Evolutionary conservation across 2,888 invertebrate species (phyloP).

Genomic region (Dynastes tityus): DNA sequence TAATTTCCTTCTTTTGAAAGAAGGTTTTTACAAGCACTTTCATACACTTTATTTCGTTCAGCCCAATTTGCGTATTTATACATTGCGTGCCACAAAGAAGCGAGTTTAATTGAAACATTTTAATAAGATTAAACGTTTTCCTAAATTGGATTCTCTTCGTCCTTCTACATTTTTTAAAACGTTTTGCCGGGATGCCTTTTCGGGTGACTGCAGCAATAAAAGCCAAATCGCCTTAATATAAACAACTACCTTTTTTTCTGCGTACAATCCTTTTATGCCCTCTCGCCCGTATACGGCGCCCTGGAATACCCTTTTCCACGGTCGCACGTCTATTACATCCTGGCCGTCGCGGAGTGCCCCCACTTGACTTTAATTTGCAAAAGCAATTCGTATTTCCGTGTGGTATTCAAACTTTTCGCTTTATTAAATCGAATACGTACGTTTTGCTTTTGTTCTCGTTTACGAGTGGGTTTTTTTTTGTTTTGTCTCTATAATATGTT

Average conservation of each 20-base stretch:
- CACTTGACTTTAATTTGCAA: conserved; percentile 41
- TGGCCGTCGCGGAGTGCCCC: not conserved
- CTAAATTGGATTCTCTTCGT: conserved; percentile 22
- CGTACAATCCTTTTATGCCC: conserved; percentile 15
- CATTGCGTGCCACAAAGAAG: not conserved
- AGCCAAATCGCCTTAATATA: conserved; percentile 45
- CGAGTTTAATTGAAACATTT: conserved; percentile 34
- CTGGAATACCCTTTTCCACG: conserved; percentile 3
- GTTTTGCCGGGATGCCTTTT: conserved; percentile 19
- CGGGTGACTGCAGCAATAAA: conserved; percentile 37
- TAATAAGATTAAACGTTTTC: conserved; percentile 29
- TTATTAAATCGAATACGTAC: conserved; percentile 36
- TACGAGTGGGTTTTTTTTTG: not conserved
- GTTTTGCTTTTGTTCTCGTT: conserved; percentile 14
- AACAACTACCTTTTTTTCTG: conserved; percentile 25
- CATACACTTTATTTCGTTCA: not conserved
- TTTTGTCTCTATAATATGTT: too few species aligned
- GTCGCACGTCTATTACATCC: conserved; percentile 36
- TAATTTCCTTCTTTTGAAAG: not conserved
- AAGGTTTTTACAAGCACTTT: not conserved
- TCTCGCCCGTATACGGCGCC: not conserved
- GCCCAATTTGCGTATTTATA: not conserved
- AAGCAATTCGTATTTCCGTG: conserved; percentile 42
- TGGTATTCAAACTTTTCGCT: conserved; percentile 41
- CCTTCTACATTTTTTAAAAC: conserved; percentile 24